Conservation (phyloP, 2,888 invertebrate species). For the Smittia aterrima region DNA sequence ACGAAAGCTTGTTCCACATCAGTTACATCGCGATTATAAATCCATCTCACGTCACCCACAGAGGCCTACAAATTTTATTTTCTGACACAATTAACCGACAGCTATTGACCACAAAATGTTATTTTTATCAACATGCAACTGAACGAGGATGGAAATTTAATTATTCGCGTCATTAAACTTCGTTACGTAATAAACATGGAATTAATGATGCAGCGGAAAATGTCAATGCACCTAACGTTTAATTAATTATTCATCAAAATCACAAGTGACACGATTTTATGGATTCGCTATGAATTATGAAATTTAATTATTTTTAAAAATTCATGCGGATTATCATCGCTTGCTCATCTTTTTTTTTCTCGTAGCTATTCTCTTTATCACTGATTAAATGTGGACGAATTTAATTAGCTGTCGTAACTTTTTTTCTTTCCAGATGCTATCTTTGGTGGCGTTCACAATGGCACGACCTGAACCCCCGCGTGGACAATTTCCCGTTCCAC, state of each 20-base stretch:
- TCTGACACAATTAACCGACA: background rate
- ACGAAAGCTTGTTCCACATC: no score
- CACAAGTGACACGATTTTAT: background rate
- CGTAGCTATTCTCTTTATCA: background rate
- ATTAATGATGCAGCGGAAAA: constrained; percentile 17
- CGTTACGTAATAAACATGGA: background rate
- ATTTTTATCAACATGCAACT: background rate
- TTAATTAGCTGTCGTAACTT: background rate
- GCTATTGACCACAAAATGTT: background rate
- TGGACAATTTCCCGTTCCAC: constrained; percentile 41
- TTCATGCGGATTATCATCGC: background rate
- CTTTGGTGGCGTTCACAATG: constrained; percentile 43
- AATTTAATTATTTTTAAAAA: constrained; percentile 19
- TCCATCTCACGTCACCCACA: no score
- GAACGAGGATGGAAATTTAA: constrained; percentile 39
- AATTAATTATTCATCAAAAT: constrained; percentile 16
- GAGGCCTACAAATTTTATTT: no score
- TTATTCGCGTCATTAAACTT: constrained; percentile 29
- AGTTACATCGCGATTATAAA: no score
- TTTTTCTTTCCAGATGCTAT: constrained; percentile 47
- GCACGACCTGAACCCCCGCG: constrained; percentile 55
- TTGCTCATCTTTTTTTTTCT: background rate
- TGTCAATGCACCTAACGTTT: constrained; percentile 26
- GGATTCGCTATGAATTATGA: background rate
- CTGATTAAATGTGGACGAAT: background rate